Evolutionary conservation across 2,113 vertebrate genomes (phyloP).

Genomic region (Macaca nemestrina): DNA sequence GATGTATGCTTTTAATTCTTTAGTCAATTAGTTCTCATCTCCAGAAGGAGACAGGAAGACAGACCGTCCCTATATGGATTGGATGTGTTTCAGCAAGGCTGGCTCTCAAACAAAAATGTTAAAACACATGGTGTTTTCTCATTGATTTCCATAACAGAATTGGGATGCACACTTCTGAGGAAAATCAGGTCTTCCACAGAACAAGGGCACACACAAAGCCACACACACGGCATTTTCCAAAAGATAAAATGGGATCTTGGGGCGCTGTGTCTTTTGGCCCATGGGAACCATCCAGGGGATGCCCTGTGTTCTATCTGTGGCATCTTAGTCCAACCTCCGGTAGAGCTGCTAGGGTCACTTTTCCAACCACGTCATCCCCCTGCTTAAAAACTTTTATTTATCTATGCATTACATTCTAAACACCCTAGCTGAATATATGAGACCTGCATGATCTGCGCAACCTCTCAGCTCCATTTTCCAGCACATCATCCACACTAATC

Average conservation of each 20-base stretch:
- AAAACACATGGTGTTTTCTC: not conserved
- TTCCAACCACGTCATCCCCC: not conserved
- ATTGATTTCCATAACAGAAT: not conserved
- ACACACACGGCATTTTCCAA: not conserved
- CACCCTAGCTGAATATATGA: not conserved
- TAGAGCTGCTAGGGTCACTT: not conserved
- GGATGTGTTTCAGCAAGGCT: not conserved
- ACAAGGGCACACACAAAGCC: not conserved
- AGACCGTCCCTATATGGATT: not conserved
- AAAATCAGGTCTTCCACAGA: not conserved
- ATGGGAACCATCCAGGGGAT: not conserved
- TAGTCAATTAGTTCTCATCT: not conserved
- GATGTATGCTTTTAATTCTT: not conserved
- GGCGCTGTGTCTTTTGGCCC: not conserved
- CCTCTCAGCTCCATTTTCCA: not conserved
- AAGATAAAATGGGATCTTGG: not conserved
- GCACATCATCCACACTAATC: not conserved
- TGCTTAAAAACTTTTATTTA: not conserved
- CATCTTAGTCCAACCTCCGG: not conserved
- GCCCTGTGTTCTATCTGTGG: accelerated
- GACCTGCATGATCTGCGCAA: not conserved
- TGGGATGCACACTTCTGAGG: not conserved
- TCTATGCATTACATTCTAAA: not conserved
- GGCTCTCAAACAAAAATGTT: not conserved
- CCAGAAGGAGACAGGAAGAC: not conserved